A percentile compares a stretch with the other conserved stretches of the same genome.
Conservation (phyloP, 2,888 invertebrate species). For the Leucozona laternaria region DNA sequence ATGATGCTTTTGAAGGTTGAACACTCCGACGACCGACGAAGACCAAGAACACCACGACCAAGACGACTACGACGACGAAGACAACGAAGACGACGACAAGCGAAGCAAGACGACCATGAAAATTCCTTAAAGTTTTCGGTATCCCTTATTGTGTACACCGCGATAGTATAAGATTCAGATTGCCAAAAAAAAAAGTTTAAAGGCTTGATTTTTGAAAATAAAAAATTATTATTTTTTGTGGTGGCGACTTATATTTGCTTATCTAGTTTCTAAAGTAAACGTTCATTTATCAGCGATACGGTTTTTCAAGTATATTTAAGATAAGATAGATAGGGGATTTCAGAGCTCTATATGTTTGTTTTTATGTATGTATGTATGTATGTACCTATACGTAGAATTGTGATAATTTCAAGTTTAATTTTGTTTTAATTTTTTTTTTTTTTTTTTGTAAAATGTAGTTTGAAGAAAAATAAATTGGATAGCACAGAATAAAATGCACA, state of each 20-base stretch:
- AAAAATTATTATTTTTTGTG: conserved; percentile 23
- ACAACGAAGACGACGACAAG: conserved; percentile 3
- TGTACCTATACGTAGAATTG: conserved; percentile 15
- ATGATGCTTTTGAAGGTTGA: conserved; percentile 43
- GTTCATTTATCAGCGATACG: conserved; percentile 68
- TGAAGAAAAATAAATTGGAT: conserved; percentile 58
- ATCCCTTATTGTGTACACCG: conserved; percentile 34
- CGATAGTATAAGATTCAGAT: conserved; percentile 31
- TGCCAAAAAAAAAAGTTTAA: conserved; percentile 7
- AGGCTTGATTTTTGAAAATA: conserved; percentile 7
- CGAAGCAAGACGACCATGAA: conserved; percentile 51
- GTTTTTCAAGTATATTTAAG: conserved; percentile 65
- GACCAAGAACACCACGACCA: too few relatives aligned
- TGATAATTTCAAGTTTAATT: conserved; percentile 61
- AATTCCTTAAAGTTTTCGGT: conserved; percentile 39
- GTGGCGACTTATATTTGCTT: conserved; percentile 62
- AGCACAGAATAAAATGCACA: conserved; percentile 67
- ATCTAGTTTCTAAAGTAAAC: conserved; percentile 67
- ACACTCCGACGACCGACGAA: conserved; percentile 12
- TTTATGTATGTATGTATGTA: background rate
- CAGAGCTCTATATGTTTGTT: conserved; percentile 17
- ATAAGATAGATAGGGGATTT: conserved; percentile 71
- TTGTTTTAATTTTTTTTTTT: too few relatives aligned
- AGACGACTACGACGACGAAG: background rate
- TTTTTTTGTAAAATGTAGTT: conserved; percentile 29